phyloP scores from a whole-genome alignment of 2,797 vertebrate species.

The Merluccius polli region DNA sequence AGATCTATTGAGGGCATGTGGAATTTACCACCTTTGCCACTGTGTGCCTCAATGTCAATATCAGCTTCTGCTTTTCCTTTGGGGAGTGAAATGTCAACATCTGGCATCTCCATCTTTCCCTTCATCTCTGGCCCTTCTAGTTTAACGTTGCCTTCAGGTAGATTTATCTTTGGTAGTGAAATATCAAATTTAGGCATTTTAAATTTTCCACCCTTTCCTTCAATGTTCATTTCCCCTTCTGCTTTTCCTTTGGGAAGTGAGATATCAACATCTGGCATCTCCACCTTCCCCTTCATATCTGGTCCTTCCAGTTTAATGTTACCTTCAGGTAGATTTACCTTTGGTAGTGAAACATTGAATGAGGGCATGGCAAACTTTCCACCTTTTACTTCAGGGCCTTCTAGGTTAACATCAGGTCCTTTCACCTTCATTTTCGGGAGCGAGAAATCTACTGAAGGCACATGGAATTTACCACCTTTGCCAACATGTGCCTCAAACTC shows the following conservation, averaged over 20 bases:
- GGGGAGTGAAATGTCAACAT: background rate
- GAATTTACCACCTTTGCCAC: no score
- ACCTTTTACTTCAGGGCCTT: no score
- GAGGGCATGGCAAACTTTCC: no score
- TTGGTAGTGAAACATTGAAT: no score
- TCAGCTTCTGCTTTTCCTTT: slow-evolving; percentile 5
- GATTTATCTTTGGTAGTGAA: slow-evolving; percentile 29
- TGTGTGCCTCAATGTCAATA: background rate
- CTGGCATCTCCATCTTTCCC: slow-evolving; percentile 26
- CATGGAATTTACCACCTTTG: slow-evolving; percentile 6
- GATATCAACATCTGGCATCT: background rate
- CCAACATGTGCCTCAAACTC: slow-evolving; percentile 15
- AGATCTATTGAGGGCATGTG: no score
- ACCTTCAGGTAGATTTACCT: no score
- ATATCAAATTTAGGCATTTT: slow-evolving; percentile 56
- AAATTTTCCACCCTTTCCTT: slow-evolving; percentile 41
- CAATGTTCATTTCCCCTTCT: slow-evolving; percentile 35
- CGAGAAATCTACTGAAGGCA: slow-evolving; percentile 13
- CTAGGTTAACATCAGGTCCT: no score
- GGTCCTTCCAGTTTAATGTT: no score
- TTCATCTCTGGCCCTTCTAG: slow-evolving; percentile 6
- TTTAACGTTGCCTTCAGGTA: slow-evolving; percentile 7
- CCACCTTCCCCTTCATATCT: no score
- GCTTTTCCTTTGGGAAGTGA: background rate
- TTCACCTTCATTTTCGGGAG: no score